phyloP scores from a whole-genome alignment of 2,113 vertebrate species.

The Recurvirostra avosetta region DNA sequence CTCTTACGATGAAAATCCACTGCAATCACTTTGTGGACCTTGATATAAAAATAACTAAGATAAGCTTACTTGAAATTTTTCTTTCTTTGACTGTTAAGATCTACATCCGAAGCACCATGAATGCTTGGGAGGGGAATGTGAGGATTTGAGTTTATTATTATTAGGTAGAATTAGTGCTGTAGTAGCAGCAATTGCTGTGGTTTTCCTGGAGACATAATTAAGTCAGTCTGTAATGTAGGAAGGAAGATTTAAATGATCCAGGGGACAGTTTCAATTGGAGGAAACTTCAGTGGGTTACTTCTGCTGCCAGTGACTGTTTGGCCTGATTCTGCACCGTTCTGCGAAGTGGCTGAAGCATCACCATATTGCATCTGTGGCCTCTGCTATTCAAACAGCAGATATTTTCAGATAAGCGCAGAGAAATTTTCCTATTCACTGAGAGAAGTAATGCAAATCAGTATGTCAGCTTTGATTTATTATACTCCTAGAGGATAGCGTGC shows the following conservation, averaged over 20 bases:
- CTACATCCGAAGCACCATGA: fast-evolving
- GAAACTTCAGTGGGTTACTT: neutral
- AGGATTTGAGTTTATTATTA: neutral
- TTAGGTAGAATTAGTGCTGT: neutral
- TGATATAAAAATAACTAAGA: neutral
- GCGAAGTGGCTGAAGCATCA: neutral
- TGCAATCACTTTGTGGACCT: neutral
- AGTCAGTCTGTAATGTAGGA: neutral
- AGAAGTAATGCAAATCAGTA: conserved; percentile 20
- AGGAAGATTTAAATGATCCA: neutral
- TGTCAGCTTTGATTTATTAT: conserved; percentile 57
- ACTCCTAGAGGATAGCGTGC: conserved; percentile 56
- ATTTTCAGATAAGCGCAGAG: neutral
- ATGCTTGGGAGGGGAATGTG: neutral
- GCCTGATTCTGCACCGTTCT: neutral
- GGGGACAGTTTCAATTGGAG: neutral
- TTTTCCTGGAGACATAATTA: neutral
- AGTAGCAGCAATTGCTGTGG: neutral
- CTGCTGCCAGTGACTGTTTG: neutral
- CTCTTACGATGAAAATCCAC: neutral
- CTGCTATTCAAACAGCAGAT: neutral
- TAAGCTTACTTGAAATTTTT: neutral
- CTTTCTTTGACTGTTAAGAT: neutral
- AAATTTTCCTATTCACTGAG: neutral
- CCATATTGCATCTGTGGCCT: neutral